Evolutionary conservation across 1,140 invertebrate species (phyloP), one percentile per base, ranked within the genome.

Genomic region (Lamellibrachia luymesi): DNA sequence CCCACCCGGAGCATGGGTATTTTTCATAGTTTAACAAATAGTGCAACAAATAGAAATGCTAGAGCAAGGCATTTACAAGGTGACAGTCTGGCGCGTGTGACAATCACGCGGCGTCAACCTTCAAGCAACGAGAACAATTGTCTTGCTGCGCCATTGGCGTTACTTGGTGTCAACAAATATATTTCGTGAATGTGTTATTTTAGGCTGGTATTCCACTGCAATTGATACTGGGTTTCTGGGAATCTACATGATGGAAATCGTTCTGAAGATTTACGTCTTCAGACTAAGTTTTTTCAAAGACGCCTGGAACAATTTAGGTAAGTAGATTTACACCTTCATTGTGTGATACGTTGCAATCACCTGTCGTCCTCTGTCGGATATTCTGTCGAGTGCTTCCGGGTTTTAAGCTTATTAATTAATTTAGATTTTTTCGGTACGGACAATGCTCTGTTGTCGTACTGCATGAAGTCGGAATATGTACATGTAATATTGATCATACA

Each of bases 221-320:
- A 50, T 95, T 90, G 95, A 95, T 64, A 93, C 93, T 50, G 51
- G 94, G 49, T 95, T 95, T 51, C 94, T 95, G 49, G 94, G 94
- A 7, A 94, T 95, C 50, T 95, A 95, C 92, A 51, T 95, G 1
- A 93, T 94, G 8, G 95, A 95, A 93, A 94, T 94, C 17, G 80
- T 93, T 8, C 89, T 94, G 50, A 95, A 95, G 93, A 93, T 95
- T 17, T 93, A 92, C n/a, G 94, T 95, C 49, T 95, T 94, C 64
- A 94, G 94, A 91, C 64, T 92, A 13, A 93, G 93, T 27, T 95
- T 95, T 92, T 95, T 95, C 93, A 93, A 52, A 64, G 93, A 94
- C 27, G 50, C 94, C 52, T 95, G 95, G 94, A 95, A 95, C 89
- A 80, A 94, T 91, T 92, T 95, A 50, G 95, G 94, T 94, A 93